Evolutionary conservation across 2,113 vertebrate species (phyloP).

Genomic region (Myotis brandtii): DNA sequence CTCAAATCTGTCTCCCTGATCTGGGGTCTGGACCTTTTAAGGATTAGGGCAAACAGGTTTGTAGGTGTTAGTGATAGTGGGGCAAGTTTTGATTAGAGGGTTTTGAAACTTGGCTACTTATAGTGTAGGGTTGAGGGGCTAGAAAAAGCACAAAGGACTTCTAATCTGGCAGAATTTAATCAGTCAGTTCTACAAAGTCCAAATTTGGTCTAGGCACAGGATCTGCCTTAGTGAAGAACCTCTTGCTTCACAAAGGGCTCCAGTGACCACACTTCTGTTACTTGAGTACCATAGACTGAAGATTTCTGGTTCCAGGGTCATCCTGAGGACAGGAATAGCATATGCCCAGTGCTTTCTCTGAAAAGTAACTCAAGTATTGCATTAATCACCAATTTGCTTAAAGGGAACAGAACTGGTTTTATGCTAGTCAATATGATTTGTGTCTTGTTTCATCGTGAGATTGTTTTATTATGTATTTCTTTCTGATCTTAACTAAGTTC

Average conservation of each 20-base stretch:
- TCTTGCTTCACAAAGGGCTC: background rate
- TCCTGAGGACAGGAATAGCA: background rate
- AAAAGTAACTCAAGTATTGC: background rate
- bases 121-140: background rate
- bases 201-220: background rate
- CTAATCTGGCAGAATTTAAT: background rate
- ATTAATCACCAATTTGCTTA: background rate
- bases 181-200: background rate
- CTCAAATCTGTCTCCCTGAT: background rate
- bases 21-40: background rate
- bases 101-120: background rate
- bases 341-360: background rate
- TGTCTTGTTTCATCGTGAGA: background rate
- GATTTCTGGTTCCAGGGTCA: background rate
- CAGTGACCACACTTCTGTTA: background rate
- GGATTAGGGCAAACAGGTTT: background rate
- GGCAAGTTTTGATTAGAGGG: background rate
- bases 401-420: background rate
- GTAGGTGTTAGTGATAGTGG: background rate
- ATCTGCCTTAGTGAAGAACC: background rate
- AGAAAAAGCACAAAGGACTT: background rate
- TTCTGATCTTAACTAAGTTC: slow-evolving; percentile 20
- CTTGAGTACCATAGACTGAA: background rate
- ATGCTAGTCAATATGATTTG: background rate
- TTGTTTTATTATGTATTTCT: background rate